These are phyloP conservation scores for Tryphoninae sp. DNA, from an alignment of 2,888 invertebrate species.

Conservation along the genomic window DNA sequence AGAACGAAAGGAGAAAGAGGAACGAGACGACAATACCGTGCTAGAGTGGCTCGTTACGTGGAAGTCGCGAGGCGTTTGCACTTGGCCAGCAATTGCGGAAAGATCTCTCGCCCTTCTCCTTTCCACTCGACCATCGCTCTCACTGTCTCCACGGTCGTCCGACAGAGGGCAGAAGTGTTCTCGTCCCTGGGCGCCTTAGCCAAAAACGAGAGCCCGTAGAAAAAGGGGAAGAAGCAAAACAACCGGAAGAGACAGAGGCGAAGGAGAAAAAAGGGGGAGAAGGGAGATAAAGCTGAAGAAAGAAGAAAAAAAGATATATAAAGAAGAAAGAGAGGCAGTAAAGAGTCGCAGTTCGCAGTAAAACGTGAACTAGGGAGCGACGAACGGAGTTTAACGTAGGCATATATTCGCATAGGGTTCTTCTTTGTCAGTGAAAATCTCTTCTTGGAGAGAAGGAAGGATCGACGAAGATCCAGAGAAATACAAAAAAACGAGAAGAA, in stretches of 20 bases:
- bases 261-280: conserved; percentile 2
- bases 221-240: conserved; percentile 43
- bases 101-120: conserved; percentile 7
- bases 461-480: too few species aligned
- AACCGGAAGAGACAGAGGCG: background rate
- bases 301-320: conserved; percentile 67
- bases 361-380: conserved; percentile 19
- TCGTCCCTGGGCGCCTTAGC: conserved; percentile 24
- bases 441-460: conserved; percentile 17
- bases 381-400: background rate
- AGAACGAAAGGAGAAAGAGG: background rate
- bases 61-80: conserved; percentile 42
- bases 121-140: background rate
- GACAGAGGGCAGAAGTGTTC: background rate
- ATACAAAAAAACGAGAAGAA: conserved; percentile 30
- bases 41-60: conserved; percentile 58
- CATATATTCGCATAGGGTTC: conserved; percentile 38
- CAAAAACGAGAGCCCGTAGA: conserved; percentile 30
- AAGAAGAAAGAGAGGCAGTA: conserved; percentile 65
- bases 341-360: conserved; percentile 37
- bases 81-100: conserved; percentile 42
- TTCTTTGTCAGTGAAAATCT: conserved; percentile 43
- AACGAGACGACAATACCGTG: conserved; percentile 29
- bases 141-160: background rate
- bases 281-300: conserved; percentile 51